phyloP scores from a whole-genome alignment of 2,888 invertebrate genomes.

The Clostera curtula region DNA sequence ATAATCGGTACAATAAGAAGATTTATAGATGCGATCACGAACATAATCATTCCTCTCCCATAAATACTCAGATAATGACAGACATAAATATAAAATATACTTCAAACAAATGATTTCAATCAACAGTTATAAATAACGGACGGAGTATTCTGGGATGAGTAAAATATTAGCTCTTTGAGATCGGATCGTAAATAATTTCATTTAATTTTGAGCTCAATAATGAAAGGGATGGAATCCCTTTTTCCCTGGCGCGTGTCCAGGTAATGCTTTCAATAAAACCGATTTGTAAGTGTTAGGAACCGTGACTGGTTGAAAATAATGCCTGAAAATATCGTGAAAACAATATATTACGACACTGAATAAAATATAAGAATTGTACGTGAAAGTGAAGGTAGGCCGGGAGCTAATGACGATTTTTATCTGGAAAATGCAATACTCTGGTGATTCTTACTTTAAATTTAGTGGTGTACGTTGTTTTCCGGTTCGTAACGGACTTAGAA shows the following conservation, averaged over 20 bases:
- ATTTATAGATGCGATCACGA: too few species aligned
- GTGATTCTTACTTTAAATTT: too few species aligned
- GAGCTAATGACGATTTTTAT: conserved; percentile 16
- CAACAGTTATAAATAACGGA: conserved; percentile 10
- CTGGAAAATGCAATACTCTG: too few species aligned
- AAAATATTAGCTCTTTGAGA: conserved; percentile 8
- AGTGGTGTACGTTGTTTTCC: too few species aligned
- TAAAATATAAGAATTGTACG: conserved; percentile 38
- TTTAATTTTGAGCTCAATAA: neutral
- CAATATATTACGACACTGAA: conserved; percentile 29
- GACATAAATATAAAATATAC: conserved; percentile 12
- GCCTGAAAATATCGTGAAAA: conserved; percentile 23
- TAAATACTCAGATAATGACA: neutral
- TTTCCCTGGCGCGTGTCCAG: conserved; percentile 5
- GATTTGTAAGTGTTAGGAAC: conserved; percentile 28
- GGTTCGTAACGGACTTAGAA: too few species aligned
- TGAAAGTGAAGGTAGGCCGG: conserved; percentile 8
- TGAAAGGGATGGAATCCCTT: conserved; percentile 6
- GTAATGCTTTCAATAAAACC: conserved; percentile 24
- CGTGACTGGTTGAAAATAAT: conserved; percentile 32
- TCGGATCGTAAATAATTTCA: conserved; percentile 7
- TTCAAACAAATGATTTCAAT: conserved; percentile 6
- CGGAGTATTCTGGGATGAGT: conserved; percentile 11
- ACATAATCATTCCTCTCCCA: too few species aligned
- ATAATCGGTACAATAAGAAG: too few species aligned